Conservation (phyloP, 2,797 vertebrate genomes). For the Acrossocheilus fasciatus region DNA sequence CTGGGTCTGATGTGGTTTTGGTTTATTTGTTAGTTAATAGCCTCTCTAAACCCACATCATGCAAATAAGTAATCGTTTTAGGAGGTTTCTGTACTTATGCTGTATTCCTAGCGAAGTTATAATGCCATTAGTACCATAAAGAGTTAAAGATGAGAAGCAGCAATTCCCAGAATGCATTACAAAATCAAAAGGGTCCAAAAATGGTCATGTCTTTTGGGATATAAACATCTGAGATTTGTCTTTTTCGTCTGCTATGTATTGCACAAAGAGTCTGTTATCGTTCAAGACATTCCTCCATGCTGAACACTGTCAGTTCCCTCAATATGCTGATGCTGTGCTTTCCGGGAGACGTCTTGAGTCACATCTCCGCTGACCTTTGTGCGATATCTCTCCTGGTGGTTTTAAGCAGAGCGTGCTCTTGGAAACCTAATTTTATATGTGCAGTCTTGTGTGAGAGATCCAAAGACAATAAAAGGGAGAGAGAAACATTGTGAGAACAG, state of each 20-base stretch:
- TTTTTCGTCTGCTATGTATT: slow-evolving; percentile 25
- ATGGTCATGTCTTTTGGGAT: slow-evolving; percentile 18
- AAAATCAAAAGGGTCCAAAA: slow-evolving; percentile 14
- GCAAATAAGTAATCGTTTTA: slow-evolving; percentile 10
- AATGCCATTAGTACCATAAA: slow-evolving; percentile 5
- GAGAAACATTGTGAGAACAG: slow-evolving; percentile 15
- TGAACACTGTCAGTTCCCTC: slow-evolving; percentile 41
- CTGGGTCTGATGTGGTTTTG: slow-evolving; percentile 31
- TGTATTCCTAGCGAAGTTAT: not conserved
- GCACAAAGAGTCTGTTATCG: slow-evolving; percentile 51
- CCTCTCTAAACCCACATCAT: slow-evolving; percentile 10
- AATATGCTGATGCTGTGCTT: slow-evolving; percentile 46
- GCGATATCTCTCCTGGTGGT: slow-evolving; percentile 41
- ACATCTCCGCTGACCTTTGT: slow-evolving; percentile 55
- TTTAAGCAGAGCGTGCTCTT: slow-evolving; percentile 21
- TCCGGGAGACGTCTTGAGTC: slow-evolving; percentile 56
- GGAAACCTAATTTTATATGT: slow-evolving; percentile 39
- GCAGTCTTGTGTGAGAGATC: slow-evolving; percentile 19
- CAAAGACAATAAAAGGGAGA: not conserved
- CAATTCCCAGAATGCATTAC: slow-evolving; percentile 9
- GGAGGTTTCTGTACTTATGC: not conserved
- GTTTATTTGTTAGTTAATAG: slow-evolving; percentile 13
- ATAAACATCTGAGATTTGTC: slow-evolving; percentile 26
- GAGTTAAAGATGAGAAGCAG: not conserved
- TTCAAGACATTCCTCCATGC: slow-evolving; percentile 37